A percentile compares a stretch with the other conserved stretches of the same genome.
Evolutionary conservation across 2,797 vertebrate genomes (phyloP).

Genomic region (Vipera latastei): DNA sequence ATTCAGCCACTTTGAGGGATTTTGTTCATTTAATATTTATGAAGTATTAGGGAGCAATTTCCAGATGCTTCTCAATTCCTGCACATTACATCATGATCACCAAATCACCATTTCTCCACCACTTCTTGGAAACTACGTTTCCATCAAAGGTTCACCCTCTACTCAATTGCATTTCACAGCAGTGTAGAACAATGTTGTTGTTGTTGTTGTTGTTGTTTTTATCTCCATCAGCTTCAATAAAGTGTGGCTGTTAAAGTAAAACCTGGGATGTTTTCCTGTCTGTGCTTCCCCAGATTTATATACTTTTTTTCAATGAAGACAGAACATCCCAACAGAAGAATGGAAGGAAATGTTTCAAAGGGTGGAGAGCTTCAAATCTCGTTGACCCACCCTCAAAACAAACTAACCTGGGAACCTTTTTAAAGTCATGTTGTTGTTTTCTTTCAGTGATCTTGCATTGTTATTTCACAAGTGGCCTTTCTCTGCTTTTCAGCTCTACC

Average conservation of each 20-base stretch:
- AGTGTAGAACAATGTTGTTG: neutral
- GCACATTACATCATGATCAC: neutral
- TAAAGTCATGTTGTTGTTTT: neutral
- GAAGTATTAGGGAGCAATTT: neutral
- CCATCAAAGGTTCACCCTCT: neutral
- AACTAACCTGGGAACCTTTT: neutral
- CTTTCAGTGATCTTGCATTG: neutral
- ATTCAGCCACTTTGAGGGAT: neutral
- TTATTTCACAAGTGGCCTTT: neutral
- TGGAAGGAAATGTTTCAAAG: slow-evolving; percentile 16
- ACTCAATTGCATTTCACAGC: neutral
- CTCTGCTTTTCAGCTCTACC: neutral
- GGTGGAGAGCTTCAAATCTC: neutral
- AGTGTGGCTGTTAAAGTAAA: neutral
- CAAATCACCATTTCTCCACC: neutral
- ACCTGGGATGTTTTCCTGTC: neutral
- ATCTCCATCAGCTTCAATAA: neutral
- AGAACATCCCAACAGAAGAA: neutral
- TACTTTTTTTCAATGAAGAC: neutral
- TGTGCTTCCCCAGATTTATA: neutral
- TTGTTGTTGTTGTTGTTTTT: neutral
- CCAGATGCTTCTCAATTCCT: neutral
- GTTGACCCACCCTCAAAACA: neutral
- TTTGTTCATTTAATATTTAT: neutral
- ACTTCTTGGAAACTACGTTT: neutral